These are phyloP conservation scores for Euproctis similis DNA, from an alignment of 2,888 invertebrate genomes.

Conservation along the genomic window DNA sequence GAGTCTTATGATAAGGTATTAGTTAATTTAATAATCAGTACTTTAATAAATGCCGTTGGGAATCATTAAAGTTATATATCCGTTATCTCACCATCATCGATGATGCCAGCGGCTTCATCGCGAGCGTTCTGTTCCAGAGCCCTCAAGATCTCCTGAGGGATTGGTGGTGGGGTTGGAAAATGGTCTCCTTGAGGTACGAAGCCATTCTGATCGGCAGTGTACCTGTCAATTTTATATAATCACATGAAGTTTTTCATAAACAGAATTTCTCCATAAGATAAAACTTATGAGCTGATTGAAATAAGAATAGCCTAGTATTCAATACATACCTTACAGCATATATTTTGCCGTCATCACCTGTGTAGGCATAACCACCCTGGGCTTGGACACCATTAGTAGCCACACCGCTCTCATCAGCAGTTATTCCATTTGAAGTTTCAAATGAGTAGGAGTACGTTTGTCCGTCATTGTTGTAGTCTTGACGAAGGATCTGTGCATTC, in stretches of 20 bases:
- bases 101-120: conserved; percentile 65
- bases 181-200: conserved; percentile 61
- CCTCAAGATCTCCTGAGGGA: conserved; percentile 58
- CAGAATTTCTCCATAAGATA: too few relatives aligned
- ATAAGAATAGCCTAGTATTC: too few relatives aligned
- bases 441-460: conserved; percentile 54
- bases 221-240: conserved; percentile 41
- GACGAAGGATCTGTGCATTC: conserved; percentile 57
- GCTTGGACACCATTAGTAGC: conserved; percentile 61
- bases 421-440: conserved; percentile 64
- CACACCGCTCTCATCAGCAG: conserved; percentile 57
- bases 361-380: conserved; percentile 59
- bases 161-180: conserved; percentile 59
- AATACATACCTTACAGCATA: conserved; percentile 51
- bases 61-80: neutral
- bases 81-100: conserved; percentile 51
- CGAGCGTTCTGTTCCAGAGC: conserved; percentile 63
- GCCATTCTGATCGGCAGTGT: conserved; percentile 64
- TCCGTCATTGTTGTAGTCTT: conserved; percentile 54
- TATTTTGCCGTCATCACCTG: conserved; percentile 62
- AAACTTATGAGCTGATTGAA: neutral
- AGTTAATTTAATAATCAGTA: too few relatives aligned
- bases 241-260: neutral
- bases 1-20: too few relatives aligned
- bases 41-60: too few relatives aligned